Percentiles rank a stretch among this genome's conserved stretches.
phyloP scores from a whole-genome alignment of 2,797 vertebrate species.

The Etheostoma nigrum region DNA sequence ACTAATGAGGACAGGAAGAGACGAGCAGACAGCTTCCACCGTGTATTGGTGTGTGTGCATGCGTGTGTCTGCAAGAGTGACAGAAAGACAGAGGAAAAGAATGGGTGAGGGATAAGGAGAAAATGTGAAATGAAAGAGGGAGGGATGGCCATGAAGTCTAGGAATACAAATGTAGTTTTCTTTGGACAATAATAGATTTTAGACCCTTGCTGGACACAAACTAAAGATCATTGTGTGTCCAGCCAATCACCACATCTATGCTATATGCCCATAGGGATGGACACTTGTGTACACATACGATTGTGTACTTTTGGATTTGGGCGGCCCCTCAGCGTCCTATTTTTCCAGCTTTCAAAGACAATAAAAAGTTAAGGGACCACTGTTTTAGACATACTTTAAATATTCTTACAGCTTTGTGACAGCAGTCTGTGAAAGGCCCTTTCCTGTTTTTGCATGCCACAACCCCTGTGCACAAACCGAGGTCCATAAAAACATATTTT shows the following conservation, averaged over 20 bases:
- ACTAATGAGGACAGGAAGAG: constrained; percentile 75
- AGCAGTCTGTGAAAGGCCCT: not conserved
- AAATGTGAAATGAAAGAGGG: constrained; percentile 1
- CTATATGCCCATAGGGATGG: not conserved
- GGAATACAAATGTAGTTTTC: constrained; percentile 2
- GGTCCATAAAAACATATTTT: not conserved
- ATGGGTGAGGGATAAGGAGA: not conserved
- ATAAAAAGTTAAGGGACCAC: too few species aligned
- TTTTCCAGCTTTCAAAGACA: not conserved
- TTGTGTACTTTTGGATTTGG: not conserved
- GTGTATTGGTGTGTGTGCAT: constrained; percentile 26
- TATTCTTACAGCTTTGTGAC: not conserved
- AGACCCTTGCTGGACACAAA: not conserved
- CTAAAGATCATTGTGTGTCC: not conserved
- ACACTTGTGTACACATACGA: not conserved
- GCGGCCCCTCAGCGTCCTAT: not conserved
- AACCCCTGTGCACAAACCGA: not conserved
- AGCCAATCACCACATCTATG: not conserved
- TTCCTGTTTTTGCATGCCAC: not conserved
- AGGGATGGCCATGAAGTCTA: constrained; percentile 5
- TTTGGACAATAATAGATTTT: constrained; percentile 4
- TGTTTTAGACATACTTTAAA: too few species aligned
- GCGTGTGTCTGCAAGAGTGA: constrained; percentile 1
- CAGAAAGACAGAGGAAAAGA: constrained; percentile 1
- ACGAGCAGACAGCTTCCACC: constrained; percentile 41